Evolutionary conservation across 2,797 vertebrate species (phyloP), one percentile per base, ranked within the genome.

Genomic region (Centroberyx gerrardi): DNA sequence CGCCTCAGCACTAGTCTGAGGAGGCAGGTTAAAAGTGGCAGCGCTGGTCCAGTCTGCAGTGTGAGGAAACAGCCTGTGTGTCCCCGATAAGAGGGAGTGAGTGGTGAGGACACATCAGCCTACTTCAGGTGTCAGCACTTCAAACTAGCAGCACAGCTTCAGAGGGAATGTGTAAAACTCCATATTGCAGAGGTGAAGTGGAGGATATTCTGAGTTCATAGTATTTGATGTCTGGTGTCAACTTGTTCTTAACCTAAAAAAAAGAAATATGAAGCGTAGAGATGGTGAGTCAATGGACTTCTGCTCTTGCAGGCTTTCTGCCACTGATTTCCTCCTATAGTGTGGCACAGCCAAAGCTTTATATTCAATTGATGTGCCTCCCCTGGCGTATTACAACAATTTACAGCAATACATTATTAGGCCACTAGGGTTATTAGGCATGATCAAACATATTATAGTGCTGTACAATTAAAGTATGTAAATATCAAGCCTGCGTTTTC

Each of bases 61-160:
- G 81, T 65, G 85, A 87, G 81, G 87, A 84, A 78, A 77, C 85
- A 42, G 88, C 85, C 92, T 93, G 92, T 62, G 76, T 72, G 85
- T 85, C 84, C 70, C 74, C 76, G 93, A 94, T 94, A 94, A 94
- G 88, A 80, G 74, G 73, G 13, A 72, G 75, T 6, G 66, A 88
- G 83, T 9, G 62, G 48, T 18, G 77, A 85, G 87, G 81, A 90
- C 83, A 78, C 64, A 67, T 83, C 86, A 46, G 86, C 81, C 87
- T 62, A 73, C 87, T 90, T 86, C 86, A 92, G 84, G 89, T 88
- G 88, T 93, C 92, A 90, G 87, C 87, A 90, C 90, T 92, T 93
- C 91, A 93, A 91, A 90, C 87, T 72, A 54, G 71, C 59, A 63
- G 70, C 77, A 55, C 51, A 10, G 78, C 78, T 83, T 86, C 83